Conservation (phyloP, 2,797 vertebrate genomes). For the Somateria mollissima region DNA sequence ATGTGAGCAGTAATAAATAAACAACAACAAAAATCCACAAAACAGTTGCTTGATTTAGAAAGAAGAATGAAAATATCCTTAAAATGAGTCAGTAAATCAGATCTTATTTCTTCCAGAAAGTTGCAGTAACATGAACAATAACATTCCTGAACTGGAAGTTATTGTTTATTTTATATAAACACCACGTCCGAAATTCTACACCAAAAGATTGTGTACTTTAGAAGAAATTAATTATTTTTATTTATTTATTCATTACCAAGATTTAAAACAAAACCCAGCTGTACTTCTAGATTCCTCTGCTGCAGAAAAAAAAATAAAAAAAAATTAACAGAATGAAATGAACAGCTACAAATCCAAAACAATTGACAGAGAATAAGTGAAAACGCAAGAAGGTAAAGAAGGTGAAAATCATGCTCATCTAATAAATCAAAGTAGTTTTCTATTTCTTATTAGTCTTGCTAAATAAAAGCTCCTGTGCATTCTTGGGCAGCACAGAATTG, state of each 20-base stretch:
- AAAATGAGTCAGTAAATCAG: not conserved
- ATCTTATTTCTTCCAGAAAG: constrained; percentile 12
- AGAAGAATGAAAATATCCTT: not conserved
- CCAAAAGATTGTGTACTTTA: not conserved
- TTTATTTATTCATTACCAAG: not conserved
- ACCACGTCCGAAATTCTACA: not conserved
- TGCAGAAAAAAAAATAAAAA: not conserved
- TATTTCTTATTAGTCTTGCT: not conserved
- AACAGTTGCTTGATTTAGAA: not conserved
- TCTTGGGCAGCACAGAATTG: not conserved
- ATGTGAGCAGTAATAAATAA: constrained; percentile 5
- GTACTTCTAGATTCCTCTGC: not conserved
- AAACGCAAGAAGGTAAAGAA: not conserved
- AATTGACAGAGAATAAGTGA: not conserved
- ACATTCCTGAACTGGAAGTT: not conserved
- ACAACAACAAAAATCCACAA: not conserved
- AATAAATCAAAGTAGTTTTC: not conserved
- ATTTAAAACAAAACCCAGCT: not conserved
- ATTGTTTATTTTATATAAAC: constrained; percentile 18
- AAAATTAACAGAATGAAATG: not conserved
- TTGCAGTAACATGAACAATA: not conserved
- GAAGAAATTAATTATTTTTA: not conserved
- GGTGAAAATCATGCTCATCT: not conserved
- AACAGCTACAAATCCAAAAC: not conserved
- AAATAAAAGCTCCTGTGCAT: not conserved